Conservation (phyloP, 2,113 vertebrate species). For the Pangasianodon hypophthalmus region DNA sequence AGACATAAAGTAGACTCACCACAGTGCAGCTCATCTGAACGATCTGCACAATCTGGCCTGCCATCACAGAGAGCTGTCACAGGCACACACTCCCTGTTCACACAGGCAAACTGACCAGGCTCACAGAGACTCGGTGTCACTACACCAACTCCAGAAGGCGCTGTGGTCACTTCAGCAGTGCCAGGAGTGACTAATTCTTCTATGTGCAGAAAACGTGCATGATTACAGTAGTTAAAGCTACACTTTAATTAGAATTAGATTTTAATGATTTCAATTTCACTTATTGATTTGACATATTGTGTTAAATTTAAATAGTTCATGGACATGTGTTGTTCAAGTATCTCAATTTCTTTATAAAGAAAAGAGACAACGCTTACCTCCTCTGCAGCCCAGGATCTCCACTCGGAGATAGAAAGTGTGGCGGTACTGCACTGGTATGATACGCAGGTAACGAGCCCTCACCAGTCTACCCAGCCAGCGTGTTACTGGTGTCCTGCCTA, state of each 20-base stretch:
- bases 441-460: slow-evolving; percentile 74
- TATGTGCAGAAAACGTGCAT: slow-evolving; percentile 38
- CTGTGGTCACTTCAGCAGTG: slow-evolving; percentile 42
- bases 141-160: slow-evolving; percentile 46
- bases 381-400: slow-evolving; percentile 78
- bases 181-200: slow-evolving; percentile 69
- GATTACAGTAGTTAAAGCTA: background rate
- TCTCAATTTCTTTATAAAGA: background rate
- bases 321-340: background rate
- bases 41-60: slow-evolving; percentile 64
- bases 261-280: background rate
- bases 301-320: background rate
- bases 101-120: slow-evolving; percentile 68
- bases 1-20: slow-evolving; percentile 57
- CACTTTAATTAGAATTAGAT: background rate
- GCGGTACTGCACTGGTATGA: slow-evolving; percentile 74
- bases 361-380: slow-evolving; percentile 59
- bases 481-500: slow-evolving; percentile 70
- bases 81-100: slow-evolving; percentile 67
- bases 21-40: slow-evolving; percentile 71
- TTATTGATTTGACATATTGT: background rate
- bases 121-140: slow-evolving; percentile 59
- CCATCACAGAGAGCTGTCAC: slow-evolving; percentile 72
- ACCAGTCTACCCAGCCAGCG: slow-evolving; percentile 71
- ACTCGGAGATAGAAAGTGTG: slow-evolving; percentile 76